phyloP scores from a whole-genome alignment of 2,797 vertebrate genomes.

The Centroberyx gerrardi region DNA sequence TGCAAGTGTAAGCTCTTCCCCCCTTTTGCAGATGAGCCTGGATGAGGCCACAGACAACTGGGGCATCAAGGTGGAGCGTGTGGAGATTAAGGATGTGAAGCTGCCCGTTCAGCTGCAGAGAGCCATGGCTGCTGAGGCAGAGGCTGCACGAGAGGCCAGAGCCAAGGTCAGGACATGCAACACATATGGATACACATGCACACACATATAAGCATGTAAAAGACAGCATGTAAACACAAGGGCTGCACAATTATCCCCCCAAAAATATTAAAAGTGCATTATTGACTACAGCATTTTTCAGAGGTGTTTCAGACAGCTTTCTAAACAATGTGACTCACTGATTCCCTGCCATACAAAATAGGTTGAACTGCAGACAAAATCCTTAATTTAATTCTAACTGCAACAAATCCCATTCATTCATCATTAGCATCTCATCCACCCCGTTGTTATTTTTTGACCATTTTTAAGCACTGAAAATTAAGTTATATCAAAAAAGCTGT shows the following conservation, averaged over 20 bases:
- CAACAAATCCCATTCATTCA: too few species aligned
- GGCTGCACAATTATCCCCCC: not conserved
- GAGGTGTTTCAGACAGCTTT: not conserved
- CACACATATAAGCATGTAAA: not conserved
- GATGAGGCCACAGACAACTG: slow-evolving; percentile 88
- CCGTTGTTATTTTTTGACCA: too few species aligned
- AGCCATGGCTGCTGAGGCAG: slow-evolving; percentile 89
- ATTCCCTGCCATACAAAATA: not conserved
- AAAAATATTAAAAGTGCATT: not conserved
- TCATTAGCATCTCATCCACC: too few species aligned
- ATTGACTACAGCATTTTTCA: not conserved
- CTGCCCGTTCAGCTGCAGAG: slow-evolving; percentile 86
- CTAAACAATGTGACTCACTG: not conserved
- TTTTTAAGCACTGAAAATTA: too few species aligned
- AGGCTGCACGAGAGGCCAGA: slow-evolving; percentile 86
- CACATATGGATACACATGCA: not conserved
- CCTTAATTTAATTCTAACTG: too few species aligned
- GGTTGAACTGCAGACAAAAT: too few species aligned
- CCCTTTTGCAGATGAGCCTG: slow-evolving; percentile 73
- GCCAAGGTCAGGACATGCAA: slow-evolving; percentile 80
- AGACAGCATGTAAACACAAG: not conserved
- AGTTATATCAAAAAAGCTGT: too few species aligned
- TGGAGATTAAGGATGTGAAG: slow-evolving; percentile 90
- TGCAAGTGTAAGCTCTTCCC: too few species aligned
- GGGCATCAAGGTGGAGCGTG: slow-evolving; percentile 90